Evolutionary conservation across 2,797 vertebrate genomes (phyloP).

Genomic region (Enteromius thamalakanensis): DNA sequence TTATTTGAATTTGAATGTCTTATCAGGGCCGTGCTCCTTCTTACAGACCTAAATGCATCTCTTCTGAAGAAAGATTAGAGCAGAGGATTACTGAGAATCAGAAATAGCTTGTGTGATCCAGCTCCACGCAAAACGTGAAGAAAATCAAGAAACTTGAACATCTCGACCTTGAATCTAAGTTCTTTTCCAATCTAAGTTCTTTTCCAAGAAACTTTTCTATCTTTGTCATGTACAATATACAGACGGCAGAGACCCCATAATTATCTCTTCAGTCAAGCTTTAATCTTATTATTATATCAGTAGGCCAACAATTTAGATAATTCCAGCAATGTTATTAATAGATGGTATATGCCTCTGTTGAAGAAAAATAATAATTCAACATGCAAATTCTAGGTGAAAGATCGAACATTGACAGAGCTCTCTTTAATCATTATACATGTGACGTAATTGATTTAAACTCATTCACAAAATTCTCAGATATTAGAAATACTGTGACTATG

Average conservation of each 20-base stretch:
- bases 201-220: not conserved
- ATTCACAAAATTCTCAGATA: not conserved
- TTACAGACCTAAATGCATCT: constrained; percentile 34
- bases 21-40: constrained; percentile 41
- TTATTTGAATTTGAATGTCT: constrained; percentile 55
- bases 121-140: constrained; percentile 12
- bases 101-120: constrained; percentile 35
- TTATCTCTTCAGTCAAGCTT: not conserved
- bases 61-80: constrained; percentile 34
- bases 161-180: constrained; percentile 26
- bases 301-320: not conserved
- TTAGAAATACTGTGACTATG: not conserved
- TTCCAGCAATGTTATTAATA: not conserved
- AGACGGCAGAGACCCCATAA: not conserved
- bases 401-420: not conserved
- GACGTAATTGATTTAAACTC: not conserved
- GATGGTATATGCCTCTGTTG: not conserved
- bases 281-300: not conserved
- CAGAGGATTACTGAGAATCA: constrained; percentile 44
- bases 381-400: not conserved
- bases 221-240: not conserved
- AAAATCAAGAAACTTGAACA: constrained; percentile 15
- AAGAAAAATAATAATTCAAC: not conserved
- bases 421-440: not conserved
- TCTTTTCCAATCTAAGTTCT: no score